Conservation (phyloP, 2,113 vertebrate species). For the Camelus dromedarius region DNA sequence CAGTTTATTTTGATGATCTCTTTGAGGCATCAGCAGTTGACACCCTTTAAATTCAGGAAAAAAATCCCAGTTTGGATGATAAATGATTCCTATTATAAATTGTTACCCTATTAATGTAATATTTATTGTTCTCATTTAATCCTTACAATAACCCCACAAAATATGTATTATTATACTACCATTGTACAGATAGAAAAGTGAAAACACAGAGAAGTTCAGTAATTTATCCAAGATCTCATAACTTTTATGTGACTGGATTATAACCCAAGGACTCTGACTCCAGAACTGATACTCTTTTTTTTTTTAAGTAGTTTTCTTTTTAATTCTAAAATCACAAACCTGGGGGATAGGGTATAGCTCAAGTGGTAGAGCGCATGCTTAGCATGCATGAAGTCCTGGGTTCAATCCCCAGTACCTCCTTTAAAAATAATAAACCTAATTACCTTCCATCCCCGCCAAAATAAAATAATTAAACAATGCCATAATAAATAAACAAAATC, state of each 20-base stretch:
- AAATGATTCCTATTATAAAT: neutral
- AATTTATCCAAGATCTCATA: neutral
- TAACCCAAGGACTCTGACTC: neutral
- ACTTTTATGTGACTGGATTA: neutral
- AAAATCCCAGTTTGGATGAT: neutral
- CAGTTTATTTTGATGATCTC: neutral
- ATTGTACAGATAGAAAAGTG: neutral
- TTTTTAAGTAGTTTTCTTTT: neutral
- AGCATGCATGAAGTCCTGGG: too few relatives aligned
- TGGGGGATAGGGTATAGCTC: too few relatives aligned
- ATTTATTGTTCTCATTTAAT: neutral
- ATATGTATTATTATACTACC: neutral
- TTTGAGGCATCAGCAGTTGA: neutral
- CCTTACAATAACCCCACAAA: neutral
- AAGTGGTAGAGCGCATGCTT: too few relatives aligned
- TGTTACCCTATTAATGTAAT: neutral
- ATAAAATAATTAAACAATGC: too few relatives aligned
- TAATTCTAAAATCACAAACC: neutral
- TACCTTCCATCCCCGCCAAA: too few relatives aligned
- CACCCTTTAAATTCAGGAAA: neutral
- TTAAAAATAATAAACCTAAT: too few relatives aligned
- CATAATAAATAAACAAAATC: too few relatives aligned
- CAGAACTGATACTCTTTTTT: neutral
- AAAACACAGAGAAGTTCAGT: neutral
- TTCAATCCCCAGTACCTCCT: too few relatives aligned